Conservation (phyloP, 2,888 invertebrate species). For the Schizaphis graminum region DNA sequence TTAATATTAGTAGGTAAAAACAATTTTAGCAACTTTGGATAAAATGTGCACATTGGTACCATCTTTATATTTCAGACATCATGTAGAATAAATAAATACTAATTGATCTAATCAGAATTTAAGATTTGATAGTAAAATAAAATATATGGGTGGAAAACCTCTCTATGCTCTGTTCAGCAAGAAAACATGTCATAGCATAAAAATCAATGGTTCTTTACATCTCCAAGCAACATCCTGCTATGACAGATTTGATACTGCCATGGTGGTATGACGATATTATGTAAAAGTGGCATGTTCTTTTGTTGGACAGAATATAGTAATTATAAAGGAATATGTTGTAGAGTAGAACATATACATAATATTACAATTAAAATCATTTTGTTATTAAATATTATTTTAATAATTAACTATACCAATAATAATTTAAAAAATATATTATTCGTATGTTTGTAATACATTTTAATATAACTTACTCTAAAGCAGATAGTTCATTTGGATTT, state of each 20-base stretch:
- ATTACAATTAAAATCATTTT: not conserved
- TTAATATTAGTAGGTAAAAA: not conserved
- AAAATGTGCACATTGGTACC: not conserved
- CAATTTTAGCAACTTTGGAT: not conserved
- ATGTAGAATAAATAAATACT: not conserved
- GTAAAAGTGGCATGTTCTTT: too few species aligned
- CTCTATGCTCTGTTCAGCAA: not conserved
- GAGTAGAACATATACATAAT: not conserved
- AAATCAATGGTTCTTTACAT: too few species aligned
- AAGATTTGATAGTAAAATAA: not conserved
- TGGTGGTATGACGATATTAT: too few species aligned
- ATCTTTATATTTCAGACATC: not conserved
- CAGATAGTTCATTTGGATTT: slow-evolving; percentile 22
- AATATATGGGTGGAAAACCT: not conserved
- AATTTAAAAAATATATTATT: not conserved
- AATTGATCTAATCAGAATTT: not conserved
- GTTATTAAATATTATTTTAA: not conserved
- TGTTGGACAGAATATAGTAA: not conserved
- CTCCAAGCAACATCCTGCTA: too few species aligned
- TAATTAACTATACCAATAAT: not conserved
- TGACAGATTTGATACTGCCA: too few species aligned
- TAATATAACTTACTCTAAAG: slow-evolving; percentile 39
- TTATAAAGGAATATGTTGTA: not conserved
- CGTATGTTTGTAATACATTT: not conserved
- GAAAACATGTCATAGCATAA: too few species aligned